Base-by-base conservation (phyloP, 2,113 vertebrate genomes). In the Gobius niger region DNA sequence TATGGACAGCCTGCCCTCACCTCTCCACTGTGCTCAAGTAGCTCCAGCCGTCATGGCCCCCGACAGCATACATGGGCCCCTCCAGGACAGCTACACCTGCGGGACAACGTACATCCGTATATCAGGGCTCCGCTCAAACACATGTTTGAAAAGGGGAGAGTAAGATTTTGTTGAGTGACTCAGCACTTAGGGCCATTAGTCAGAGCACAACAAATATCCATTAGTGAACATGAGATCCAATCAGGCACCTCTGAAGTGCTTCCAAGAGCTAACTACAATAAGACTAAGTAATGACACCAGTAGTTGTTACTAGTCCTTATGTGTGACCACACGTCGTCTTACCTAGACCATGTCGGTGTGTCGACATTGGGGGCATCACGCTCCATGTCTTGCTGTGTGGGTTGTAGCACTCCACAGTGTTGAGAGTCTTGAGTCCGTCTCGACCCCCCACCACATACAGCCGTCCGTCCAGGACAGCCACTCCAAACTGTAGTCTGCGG, bases 11-110 rank as follows among this genome's bases (percentile, higher is more conserved):
- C 62, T 34, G 44, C 42, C 6, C 65, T 75, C 53, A 90, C 90
- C 98, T 94, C 80, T 99, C 98, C 64, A 99, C 98, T 0, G 98
- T 98, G n/a, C 98, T 98, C 76, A 99, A 93, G 77, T 99, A 99
- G 87, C 98, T 99, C 97, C 97, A 99, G 66, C 98, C 98, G 63
- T 99, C 97, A 1, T 99, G 98, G 67, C 97, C 98, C 68, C 98
- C 98, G 3, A 99, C 95, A 6, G 98, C 96, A 34, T 99, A 99
- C 97, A 99, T 98, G 49, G 98, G 98, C 24, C 96, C 98, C 90
- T 97, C 96, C 61, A 99, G 68, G 7, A 99, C 98, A 19, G 96
- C 96, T 57, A 99, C 97, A 65, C 98, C 98, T 99, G 82, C 19
- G 60, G 62, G 51, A 74, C 44, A 78, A 44, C 74, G 64, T 72